These are phyloP conservation scores for Hermodice carunculata DNA, from an alignment of 2,888 invertebrate species.

Conservation along the genomic window DNA sequence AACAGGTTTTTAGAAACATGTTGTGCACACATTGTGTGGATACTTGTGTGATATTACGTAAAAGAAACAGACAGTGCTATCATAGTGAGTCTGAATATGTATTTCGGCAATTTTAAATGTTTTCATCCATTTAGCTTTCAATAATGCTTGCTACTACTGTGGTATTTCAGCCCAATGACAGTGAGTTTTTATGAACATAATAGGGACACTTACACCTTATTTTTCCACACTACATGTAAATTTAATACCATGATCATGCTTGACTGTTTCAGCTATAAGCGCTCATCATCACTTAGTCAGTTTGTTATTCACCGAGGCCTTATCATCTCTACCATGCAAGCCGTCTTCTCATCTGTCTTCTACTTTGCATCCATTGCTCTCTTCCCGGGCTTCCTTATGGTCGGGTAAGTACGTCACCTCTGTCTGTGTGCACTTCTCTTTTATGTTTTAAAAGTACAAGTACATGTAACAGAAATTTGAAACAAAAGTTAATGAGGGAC, in stretches of 20 bases:
- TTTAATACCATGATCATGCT: too few species aligned
- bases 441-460: neutral
- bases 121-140: neutral
- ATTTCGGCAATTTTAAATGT: too few species aligned
- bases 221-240: too few species aligned
- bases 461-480: too few species aligned
- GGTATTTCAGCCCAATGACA: neutral
- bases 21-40: too few species aligned
- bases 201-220: too few species aligned
- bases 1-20: too few species aligned
- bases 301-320: constrained; percentile 99
- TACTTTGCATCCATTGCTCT: constrained; percentile 97
- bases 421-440: neutral
- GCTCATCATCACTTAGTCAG: constrained; percentile 97
- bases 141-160: neutral
- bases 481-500: too few species aligned
- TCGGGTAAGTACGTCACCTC: constrained; percentile 77
- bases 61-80: too few species aligned
- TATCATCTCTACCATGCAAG: constrained; percentile 98
- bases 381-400: constrained; percentile 99
- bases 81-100: too few species aligned
- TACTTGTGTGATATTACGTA: too few species aligned
- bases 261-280: constrained; percentile 80
- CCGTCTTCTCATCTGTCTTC: constrained; percentile 98
- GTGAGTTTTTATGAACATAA: too few species aligned